These are phyloP conservation scores for Poeciliopsis paucimaculata DNA, from an alignment of 2,797 vertebrate species.

Conservation along the genomic window DNA sequence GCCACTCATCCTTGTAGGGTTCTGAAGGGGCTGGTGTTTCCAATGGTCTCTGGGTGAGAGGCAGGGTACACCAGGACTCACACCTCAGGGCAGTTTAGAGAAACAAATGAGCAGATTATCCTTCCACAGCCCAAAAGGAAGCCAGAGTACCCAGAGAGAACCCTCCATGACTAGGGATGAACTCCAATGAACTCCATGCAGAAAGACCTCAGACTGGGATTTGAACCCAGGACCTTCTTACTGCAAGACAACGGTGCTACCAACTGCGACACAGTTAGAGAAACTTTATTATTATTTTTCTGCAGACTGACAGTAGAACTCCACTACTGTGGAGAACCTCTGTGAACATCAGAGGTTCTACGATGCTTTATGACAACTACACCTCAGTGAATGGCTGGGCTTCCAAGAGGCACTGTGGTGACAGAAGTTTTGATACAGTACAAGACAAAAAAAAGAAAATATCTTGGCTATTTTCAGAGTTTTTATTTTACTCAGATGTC, in stretches of 20 bases:
- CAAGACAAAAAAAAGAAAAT: not conserved
- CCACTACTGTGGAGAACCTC: not conserved
- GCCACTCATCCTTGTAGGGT: not conserved
- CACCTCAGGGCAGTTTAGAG: not conserved
- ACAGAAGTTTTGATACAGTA: not conserved
- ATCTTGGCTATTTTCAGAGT: not conserved
- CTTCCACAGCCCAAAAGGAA: not conserved
- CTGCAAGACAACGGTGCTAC: too few species aligned
- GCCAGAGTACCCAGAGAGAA: not conserved
- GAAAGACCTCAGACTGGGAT: not conserved
- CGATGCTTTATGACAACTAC: not conserved
- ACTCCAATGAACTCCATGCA: not conserved
- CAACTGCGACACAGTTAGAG: not conserved
- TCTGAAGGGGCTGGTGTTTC: not conserved
- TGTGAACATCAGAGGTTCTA: not conserved
- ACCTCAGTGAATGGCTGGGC: not conserved
- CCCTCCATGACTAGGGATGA: not conserved
- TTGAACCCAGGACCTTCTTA: not conserved
- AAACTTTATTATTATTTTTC: not conserved
- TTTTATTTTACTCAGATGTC: not conserved
- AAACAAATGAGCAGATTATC: not conserved
- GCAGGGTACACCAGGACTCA: not conserved
- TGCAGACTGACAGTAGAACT: not conserved
- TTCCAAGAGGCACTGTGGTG: not conserved
- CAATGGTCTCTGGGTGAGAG: not conserved